A percentile compares a stretch with the other conserved stretches of the same genome.
Evolutionary conservation across 2,113 vertebrate genomes (phyloP).

Genomic region (Lepisosteus oculatus): DNA sequence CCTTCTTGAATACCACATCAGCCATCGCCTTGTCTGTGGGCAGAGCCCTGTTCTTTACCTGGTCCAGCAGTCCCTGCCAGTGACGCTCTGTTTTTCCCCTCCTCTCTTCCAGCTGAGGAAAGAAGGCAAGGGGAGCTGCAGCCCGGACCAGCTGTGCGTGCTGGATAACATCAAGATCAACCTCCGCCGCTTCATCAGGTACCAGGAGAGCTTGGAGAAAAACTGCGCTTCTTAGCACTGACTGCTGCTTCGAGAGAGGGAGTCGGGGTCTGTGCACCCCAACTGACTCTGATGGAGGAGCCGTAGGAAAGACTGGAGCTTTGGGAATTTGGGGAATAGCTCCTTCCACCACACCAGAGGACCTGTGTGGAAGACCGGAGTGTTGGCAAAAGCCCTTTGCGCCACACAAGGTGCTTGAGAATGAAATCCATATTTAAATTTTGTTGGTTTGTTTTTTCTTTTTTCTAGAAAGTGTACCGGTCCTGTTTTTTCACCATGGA

Average conservation of each 20-base stretch:
- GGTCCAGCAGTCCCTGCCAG: background rate
- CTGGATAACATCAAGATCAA: slow-evolving; percentile 92
- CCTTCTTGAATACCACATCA: too few species aligned
- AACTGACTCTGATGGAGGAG: background rate
- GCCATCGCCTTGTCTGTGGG: too few species aligned
- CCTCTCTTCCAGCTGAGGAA: slow-evolving; percentile 77
- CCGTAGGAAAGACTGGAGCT: background rate
- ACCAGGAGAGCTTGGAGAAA: slow-evolving; percentile 79
- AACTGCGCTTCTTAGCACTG: slow-evolving; percentile 39
- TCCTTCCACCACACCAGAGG: too few species aligned
- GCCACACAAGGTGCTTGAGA: too few species aligned
- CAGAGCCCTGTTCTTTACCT: too few species aligned
- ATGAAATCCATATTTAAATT: too few species aligned
- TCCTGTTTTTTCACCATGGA: too few species aligned
- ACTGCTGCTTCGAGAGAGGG: background rate
- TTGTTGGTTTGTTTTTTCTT: too few species aligned
- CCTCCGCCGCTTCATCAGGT: slow-evolving; percentile 88
- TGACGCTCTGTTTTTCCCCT: background rate
- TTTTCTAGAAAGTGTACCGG: too few species aligned
- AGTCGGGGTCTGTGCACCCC: too few species aligned
- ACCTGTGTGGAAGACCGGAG: too few species aligned
- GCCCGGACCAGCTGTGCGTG: slow-evolving; percentile 85
- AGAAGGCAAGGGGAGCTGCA: slow-evolving; percentile 80
- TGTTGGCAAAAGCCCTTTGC: too few species aligned
- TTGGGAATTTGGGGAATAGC: slow-evolving; percentile 14